Evolutionary conservation across 2,888 invertebrate genomes (phyloP).

Genomic region (Philopedon plagiatum): DNA sequence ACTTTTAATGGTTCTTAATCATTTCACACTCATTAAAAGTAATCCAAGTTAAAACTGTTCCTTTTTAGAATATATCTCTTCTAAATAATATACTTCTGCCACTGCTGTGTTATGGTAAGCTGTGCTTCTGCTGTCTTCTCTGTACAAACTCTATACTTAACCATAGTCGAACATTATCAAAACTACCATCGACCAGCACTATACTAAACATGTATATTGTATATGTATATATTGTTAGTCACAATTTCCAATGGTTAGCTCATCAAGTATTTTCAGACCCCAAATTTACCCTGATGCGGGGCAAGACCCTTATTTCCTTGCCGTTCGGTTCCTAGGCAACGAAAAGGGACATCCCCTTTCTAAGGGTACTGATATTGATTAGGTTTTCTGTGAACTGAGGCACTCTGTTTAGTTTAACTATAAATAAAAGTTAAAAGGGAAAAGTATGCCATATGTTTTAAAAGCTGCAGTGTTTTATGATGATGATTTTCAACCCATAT

Average conservation of each 20-base stretch:
- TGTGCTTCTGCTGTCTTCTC: too few species aligned
- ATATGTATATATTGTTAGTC: background rate
- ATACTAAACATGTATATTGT: background rate
- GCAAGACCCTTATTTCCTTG: constrained; percentile 19
- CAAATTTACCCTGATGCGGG: background rate
- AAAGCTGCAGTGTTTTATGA: too few species aligned
- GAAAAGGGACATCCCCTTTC: constrained; percentile 16
- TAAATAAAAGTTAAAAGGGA: background rate
- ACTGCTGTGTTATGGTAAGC: too few species aligned
- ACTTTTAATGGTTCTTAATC: too few species aligned
- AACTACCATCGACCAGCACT: background rate
- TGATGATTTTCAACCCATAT: too few species aligned
- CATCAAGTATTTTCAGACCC: constrained; percentile 12
- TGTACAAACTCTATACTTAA: background rate
- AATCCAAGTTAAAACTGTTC: too few species aligned
- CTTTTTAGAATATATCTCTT: too few species aligned
- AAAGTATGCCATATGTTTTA: background rate
- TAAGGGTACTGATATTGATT: constrained; percentile 30
- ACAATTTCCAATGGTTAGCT: background rate
- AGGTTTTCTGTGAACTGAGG: constrained; percentile 21
- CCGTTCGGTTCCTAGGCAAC: constrained; percentile 14
- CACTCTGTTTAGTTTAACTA: background rate
- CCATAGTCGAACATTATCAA: constrained; percentile 9
- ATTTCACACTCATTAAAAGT: too few species aligned
- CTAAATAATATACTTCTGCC: too few species aligned